phyloP scores from a whole-genome alignment of 2,797 vertebrate species.

The Phaenicophaeus curvirostris region DNA sequence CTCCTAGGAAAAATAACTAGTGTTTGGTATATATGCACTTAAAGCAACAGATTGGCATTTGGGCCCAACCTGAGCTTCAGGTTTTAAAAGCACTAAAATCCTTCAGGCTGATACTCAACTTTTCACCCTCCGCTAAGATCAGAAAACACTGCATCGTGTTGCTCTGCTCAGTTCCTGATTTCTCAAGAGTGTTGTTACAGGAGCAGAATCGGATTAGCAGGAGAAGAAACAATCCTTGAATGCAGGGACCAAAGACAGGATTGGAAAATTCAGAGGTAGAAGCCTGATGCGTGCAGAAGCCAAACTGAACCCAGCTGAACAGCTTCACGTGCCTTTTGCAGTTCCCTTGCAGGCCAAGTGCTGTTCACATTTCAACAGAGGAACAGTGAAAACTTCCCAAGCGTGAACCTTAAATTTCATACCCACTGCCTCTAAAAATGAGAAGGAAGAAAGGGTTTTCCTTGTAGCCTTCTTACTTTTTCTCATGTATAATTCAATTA shows the following conservation, averaged over 20 bases:
- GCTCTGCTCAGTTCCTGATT: background rate
- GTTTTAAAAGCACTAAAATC: background rate
- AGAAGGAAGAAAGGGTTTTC: background rate
- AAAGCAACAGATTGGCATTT: background rate
- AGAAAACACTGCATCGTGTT: background rate
- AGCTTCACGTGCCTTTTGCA: background rate
- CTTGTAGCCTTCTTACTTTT: background rate
- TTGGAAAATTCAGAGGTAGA: background rate
- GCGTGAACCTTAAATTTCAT: background rate
- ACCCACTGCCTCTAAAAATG: background rate
- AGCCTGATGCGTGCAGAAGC: accelerated
- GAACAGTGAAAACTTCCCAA: background rate
- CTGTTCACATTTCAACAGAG: background rate
- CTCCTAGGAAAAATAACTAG: background rate
- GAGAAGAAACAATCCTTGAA: background rate
- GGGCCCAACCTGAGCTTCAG: background rate
- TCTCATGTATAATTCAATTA: background rate
- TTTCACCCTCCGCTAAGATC: background rate
- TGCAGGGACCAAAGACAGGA: background rate
- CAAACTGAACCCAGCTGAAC: background rate
- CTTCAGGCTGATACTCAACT: background rate
- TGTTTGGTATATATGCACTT: background rate
- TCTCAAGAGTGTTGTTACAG: background rate
- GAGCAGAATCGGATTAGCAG: background rate
- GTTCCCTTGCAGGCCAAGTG: background rate